Evolutionary conservation across 1,140 invertebrate species (phyloP).

Genomic region (Drosophila tropicalis): DNA sequence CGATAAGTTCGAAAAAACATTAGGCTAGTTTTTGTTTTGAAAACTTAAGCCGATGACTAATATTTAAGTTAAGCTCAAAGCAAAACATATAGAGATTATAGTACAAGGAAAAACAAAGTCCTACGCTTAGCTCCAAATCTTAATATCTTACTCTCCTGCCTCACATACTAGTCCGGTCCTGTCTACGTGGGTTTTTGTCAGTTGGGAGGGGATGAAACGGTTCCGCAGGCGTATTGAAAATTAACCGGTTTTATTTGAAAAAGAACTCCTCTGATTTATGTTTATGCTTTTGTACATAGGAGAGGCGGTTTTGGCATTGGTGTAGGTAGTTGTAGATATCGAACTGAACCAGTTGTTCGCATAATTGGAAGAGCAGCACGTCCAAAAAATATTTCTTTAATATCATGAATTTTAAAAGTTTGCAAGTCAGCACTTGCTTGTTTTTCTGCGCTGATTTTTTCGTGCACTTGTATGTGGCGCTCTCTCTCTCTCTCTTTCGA

Average conservation of each 20-base stretch:
- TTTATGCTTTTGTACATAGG: slow-evolving; percentile 4
- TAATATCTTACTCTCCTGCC: background rate
- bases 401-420: background rate
- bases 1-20: no score
- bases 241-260: slow-evolving; percentile 37
- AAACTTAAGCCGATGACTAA: no score
- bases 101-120: no score
- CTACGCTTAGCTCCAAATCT: no score
- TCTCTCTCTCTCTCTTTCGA: background rate
- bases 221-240: slow-evolving; percentile 19
- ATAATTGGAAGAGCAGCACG: background rate
- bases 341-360: slow-evolving; percentile 21
- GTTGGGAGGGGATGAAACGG: slow-evolving; percentile 24
- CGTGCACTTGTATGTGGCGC: slow-evolving; percentile 30
- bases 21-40: no score
- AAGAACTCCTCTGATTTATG: slow-evolving; percentile 30
- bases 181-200: slow-evolving; percentile 3
- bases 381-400: slow-evolving; percentile 2
- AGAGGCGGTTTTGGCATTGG: slow-evolving; percentile 12
- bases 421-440: slow-evolving; percentile 27
- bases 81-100: no score
- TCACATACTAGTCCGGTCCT: background rate
- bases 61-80: no score
- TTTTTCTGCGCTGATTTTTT: slow-evolving; percentile 27
- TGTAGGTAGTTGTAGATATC: slow-evolving; percentile 11